Percentiles rank a stretch among this genome's conserved stretches.
These are phyloP conservation scores for Choreutis nemorana DNA, from an alignment of 2,888 invertebrate genomes.

Conservation along the genomic window DNA sequence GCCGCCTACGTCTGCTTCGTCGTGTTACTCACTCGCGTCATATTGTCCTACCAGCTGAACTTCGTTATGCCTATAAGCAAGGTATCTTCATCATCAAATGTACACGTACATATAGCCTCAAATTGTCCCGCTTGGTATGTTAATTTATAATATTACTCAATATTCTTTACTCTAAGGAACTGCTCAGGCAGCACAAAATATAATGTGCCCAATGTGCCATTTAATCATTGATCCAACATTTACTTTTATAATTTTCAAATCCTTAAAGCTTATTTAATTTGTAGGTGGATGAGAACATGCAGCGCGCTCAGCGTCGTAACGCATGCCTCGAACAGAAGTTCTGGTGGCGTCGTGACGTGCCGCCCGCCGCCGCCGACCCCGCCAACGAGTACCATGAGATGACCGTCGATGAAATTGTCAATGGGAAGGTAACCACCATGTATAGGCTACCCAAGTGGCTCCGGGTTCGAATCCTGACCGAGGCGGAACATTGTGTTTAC, in stretches of 20 bases:
- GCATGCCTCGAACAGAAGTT: constrained; percentile 87
- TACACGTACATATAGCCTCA: background rate
- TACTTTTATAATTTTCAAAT: too few species aligned
- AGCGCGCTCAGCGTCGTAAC: constrained; percentile 89
- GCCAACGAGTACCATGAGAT: constrained; percentile 72
- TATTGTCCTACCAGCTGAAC: constrained; percentile 94
- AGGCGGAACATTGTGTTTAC: too few species aligned
- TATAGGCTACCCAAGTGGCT: too few species aligned
- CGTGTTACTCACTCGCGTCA: constrained; percentile 94
- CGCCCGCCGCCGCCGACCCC: constrained; percentile 35
- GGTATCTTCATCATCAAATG: constrained; percentile 62
- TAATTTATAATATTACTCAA: too few species aligned
- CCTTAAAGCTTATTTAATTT: constrained; percentile 3
- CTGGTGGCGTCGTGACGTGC: constrained; percentile 81
- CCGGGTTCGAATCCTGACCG: too few species aligned
- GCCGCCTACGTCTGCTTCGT: constrained; percentile 98
- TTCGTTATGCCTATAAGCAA: constrained; percentile 98
- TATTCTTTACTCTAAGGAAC: too few species aligned
- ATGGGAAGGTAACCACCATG: constrained; percentile 76
- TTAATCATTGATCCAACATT: too few species aligned
- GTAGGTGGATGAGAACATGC: constrained; percentile 95
- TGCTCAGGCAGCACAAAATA: too few species aligned
- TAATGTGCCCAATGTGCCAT: too few species aligned
- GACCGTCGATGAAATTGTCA: constrained; percentile 96
- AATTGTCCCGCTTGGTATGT: too few species aligned